A percentile compares a stretch with the other conserved stretches of the same genome.
phyloP scores from a whole-genome alignment of 1,140 invertebrate genomes.

The Zaprionus inermis region DNA sequence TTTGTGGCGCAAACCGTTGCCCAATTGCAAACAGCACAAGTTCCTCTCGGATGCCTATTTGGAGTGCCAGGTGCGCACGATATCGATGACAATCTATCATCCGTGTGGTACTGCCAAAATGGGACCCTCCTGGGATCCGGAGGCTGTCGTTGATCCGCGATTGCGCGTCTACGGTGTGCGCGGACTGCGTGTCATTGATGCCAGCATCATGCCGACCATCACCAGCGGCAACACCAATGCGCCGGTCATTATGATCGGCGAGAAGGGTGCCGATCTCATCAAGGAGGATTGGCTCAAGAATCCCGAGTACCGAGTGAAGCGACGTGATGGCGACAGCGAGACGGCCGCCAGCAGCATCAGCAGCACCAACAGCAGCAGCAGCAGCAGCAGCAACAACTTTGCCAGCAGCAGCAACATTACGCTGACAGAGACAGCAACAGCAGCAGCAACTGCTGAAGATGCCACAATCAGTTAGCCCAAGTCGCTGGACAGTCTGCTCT shows the following conservation, averaged over 20 bases:
- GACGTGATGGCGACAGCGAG: slow-evolving; percentile 33
- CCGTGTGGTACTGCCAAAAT: slow-evolving; percentile 93
- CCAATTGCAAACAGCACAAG: slow-evolving; percentile 90
- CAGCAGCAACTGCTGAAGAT: slow-evolving; percentile 3
- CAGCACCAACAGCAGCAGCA: slow-evolving; percentile 14
- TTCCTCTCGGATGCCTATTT: slow-evolving; percentile 92
- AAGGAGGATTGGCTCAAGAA: slow-evolving; percentile 89
- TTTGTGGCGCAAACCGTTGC: slow-evolving; percentile 89
- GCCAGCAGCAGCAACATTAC: slow-evolving; percentile 15
- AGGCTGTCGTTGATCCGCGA: slow-evolving; percentile 92
- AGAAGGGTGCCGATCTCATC: slow-evolving; percentile 93
- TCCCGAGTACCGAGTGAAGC: slow-evolving; percentile 77
- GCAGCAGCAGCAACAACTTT: slow-evolving; percentile 14
- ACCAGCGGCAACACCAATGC: slow-evolving; percentile 93
- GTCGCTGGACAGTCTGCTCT: not conserved
- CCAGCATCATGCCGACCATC: slow-evolving; percentile 95
- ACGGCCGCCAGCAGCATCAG: slow-evolving; percentile 44
- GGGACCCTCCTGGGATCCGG: slow-evolving; percentile 90
- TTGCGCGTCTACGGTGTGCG: slow-evolving; percentile 91
- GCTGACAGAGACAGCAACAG: slow-evolving; percentile 7
- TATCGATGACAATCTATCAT: slow-evolving; percentile 95
- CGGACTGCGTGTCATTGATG: slow-evolving; percentile 93
- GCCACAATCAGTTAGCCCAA: slow-evolving; percentile 29
- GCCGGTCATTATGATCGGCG: slow-evolving; percentile 93
- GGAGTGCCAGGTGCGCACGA: slow-evolving; percentile 93